A percentile compares a stretch with the other conserved stretches of the same genome.
These are phyloP conservation scores for Medauroidea extradentata DNA, from an alignment of 1,140 invertebrate species.

Conservation along the genomic window DNA sequence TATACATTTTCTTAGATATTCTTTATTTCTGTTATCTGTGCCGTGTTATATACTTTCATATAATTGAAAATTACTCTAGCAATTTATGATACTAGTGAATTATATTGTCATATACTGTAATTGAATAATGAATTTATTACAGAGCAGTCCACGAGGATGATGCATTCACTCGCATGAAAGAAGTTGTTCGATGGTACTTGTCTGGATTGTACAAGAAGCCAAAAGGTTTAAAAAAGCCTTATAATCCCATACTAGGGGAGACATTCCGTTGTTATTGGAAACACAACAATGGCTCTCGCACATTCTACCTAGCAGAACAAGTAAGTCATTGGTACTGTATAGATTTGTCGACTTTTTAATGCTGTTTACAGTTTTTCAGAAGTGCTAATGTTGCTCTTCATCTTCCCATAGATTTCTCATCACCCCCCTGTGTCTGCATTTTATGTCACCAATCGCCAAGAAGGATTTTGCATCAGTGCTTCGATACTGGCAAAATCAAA, in stretches of 20 bases:
- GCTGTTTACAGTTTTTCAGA: not conserved
- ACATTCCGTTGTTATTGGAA: slow-evolving; percentile 88
- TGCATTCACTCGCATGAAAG: slow-evolving; percentile 86
- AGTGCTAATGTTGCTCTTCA: slow-evolving; percentile 6
- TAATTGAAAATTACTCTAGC: not conserved
- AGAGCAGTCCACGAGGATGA: slow-evolving; percentile 84
- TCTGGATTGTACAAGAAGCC: slow-evolving; percentile 86
- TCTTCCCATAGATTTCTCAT: slow-evolving; percentile 72
- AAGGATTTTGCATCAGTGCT: slow-evolving; percentile 87
- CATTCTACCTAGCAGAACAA: slow-evolving; percentile 92
- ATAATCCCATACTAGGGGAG: slow-evolving; percentile 91
- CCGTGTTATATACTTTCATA: not conserved
- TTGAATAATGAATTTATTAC: slow-evolving; percentile 8
- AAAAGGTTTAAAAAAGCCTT: slow-evolving; percentile 91
- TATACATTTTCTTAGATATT: too few species aligned
- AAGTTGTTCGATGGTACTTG: slow-evolving; percentile 85
- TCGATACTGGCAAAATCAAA: slow-evolving; percentile 91
- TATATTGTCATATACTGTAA: not conserved
- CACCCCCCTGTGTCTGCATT: slow-evolving; percentile 94
- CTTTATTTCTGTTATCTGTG: not conserved
- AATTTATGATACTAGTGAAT: not conserved
- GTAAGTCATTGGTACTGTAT: slow-evolving; percentile 41
- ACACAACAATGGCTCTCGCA: slow-evolving; percentile 76
- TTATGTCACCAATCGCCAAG: slow-evolving; percentile 90
- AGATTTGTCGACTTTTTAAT: not conserved